Evolutionary conservation across 2,888 invertebrate species (phyloP), one percentile per base, ranked within the genome.

Genomic region (Mythimna pallens): DNA sequence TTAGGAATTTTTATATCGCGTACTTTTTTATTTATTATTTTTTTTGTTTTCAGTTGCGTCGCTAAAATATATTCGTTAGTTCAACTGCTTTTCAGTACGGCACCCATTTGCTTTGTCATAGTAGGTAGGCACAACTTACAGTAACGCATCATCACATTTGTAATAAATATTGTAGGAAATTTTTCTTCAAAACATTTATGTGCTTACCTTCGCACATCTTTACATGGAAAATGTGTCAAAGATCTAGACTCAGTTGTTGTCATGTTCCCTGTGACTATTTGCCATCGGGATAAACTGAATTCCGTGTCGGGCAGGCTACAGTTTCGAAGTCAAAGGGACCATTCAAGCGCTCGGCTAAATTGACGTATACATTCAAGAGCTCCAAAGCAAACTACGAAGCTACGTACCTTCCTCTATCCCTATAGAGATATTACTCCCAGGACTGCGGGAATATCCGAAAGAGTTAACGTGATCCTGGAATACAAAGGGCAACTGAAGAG

Each of bases 71-170:
- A 96, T 89, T 93, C 95, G 4, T 95, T 95, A 79, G 96, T 95
- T 79, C 96, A 96, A 90, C 91, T 96, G 66, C 89, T 95, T 66
- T 95, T 95, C 40, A 96, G 96, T 83, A 93, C 94, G 93, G 94
- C 95, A 22, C 96, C 96, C 50, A 96, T 96, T 89, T 96, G 95
- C 90, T 94, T 94, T 58, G 93, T 96, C 87, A 96, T 96, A 96
- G 47, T 30, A 30, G 3, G 30, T 3, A 30, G 30, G 30, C 63
- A 54, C 74, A 72, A 36, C 43, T 72, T 9, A 54, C 43, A 52
- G 54, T 72, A 30, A 30, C 30, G 3, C 30, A 30, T 30, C 30
- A 30, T 30, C 30, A 72, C 22, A 54, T 14, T 8, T 65, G 34
- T 30, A 6, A 22, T n/a, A 17, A 25, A 47, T 43, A 30, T 50